A percentile compares a stretch with the other conserved stretches of the same genome.
phyloP scores from a whole-genome alignment of 2,797 vertebrate genomes.

The Huso huso region DNA sequence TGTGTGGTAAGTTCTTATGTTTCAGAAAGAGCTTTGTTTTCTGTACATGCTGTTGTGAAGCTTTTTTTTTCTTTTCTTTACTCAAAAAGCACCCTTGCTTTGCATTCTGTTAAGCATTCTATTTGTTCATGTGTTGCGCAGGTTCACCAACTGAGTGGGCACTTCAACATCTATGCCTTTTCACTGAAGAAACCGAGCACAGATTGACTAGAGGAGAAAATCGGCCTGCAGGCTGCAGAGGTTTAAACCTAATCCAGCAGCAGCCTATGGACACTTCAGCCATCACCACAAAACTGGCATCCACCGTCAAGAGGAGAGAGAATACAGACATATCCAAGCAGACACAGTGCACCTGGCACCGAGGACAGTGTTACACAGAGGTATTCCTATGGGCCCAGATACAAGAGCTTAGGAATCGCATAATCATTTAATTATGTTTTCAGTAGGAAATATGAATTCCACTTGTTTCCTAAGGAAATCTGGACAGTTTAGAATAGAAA shows the following conservation, averaged over 20 bases:
- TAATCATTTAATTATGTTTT: constrained; percentile 37
- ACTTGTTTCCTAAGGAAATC: constrained; percentile 74
- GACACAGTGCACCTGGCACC: constrained; percentile 7
- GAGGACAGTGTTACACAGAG: constrained; percentile 12
- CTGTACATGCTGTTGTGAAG: not conserved
- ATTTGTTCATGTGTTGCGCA: constrained; percentile 27
- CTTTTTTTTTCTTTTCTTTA: not conserved
- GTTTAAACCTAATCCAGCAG: constrained; percentile 58
- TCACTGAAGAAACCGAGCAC: constrained; percentile 80
- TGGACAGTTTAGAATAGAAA: constrained; percentile 47
- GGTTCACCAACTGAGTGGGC: constrained; percentile 87
- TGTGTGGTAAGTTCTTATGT: constrained; percentile 75
- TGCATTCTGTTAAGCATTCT: not conserved
- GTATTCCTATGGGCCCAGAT: constrained; percentile 17
- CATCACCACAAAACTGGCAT: constrained; percentile 65
- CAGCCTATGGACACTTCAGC: constrained; percentile 66
- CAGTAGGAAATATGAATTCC: constrained; percentile 52
- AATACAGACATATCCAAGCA: constrained; percentile 13
- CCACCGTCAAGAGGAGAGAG: constrained; percentile 28
- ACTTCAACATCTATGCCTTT: constrained; percentile 88
- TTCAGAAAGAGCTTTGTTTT: not conserved
- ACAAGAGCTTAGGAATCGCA: constrained; percentile 23
- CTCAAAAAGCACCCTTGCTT: not conserved
- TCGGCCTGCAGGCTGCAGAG: constrained; percentile 71
- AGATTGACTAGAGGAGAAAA: constrained; percentile 88